phyloP scores from a whole-genome alignment of 35 echinoderm and acorn worm species.

The Anneissia japonica region DNA sequence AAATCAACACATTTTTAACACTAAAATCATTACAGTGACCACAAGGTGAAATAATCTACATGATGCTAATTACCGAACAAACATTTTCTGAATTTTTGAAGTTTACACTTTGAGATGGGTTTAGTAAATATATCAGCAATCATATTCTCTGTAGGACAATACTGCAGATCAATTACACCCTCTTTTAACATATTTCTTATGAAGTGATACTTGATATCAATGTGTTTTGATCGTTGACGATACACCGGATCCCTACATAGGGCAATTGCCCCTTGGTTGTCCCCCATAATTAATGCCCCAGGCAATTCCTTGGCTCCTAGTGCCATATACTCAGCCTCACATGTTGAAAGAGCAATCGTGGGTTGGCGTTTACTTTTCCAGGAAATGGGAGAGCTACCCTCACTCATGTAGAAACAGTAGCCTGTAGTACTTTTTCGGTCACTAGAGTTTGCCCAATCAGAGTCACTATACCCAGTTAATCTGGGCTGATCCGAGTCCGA shows the following conservation, averaged over 20 bases:
- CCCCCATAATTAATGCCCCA: slow-evolving; percentile 2
- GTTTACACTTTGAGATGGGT: not conserved
- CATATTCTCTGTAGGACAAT: slow-evolving; percentile 34
- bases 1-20: too few relatives aligned
- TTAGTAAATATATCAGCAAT: slow-evolving; percentile 5
- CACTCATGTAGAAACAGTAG: slow-evolving; percentile 21
- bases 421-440: slow-evolving; percentile 24
- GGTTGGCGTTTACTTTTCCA: slow-evolving; percentile 1
- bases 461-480: slow-evolving; percentile 16
- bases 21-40: too few relatives aligned
- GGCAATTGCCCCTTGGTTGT: slow-evolving; percentile 27
- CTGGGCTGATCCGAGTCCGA: not conserved
- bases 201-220: slow-evolving; percentile 32
- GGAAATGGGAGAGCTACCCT: slow-evolving; percentile 10
- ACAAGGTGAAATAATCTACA: too few relatives aligned
- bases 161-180: not conserved
- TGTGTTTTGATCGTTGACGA: slow-evolving; percentile 22
- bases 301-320: not conserved
- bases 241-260: slow-evolving; percentile 11
- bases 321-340: slow-evolving; percentile 31
- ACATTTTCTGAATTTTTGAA: too few relatives aligned
- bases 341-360: slow-evolving; percentile 10
- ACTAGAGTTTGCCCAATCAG: slow-evolving; percentile 14
- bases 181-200: slow-evolving; percentile 2
- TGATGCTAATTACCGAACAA: too few relatives aligned